Base-by-base conservation (phyloP, 2,113 vertebrate genomes). In the Phalacrocorax aristotelis region DNA sequence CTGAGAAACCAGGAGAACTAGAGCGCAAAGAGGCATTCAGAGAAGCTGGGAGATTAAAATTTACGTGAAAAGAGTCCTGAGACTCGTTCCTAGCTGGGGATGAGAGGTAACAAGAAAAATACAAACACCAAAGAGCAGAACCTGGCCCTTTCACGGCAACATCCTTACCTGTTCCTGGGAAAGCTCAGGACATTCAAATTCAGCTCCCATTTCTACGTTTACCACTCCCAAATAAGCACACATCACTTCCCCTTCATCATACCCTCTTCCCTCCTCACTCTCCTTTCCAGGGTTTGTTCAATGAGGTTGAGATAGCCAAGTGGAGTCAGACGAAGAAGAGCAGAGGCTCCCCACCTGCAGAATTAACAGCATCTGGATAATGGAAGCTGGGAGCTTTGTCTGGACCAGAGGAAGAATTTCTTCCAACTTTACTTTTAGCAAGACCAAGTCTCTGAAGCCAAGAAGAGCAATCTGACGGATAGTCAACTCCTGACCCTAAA, bases 321-420 rank as follows among this genome's bases (percentile, higher is more conserved):
- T 13, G 13, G 48, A 72, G 36, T 60, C 69, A 66, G 97, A 83
- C 0, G 0, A 88, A 55, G 38, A 65, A 90, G 36, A 71, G 11
- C 32, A 85, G 70, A 83, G 57, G 46, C 10, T 71, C 21, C 97
- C 48, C 78, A 98, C 99, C 99, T 99, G 99, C 79, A 99, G 98
- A 91, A 99, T 96, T 64, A 99, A 98, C 90, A 99, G 97, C 99
- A 99, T 99, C 98, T 99, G 99, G 61, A 99, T 98, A 58, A 99
- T 98, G 71, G 99, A 98, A 2, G 99, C 97, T 26, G 99, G 99
- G 9, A 98, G 65, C 30, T 96, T 97, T 64, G 97, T 95, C 70
- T 87, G 98, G 6, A 97, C 83, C 66, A 97, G 87, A n/a, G 98
- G 97, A 94, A 99, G 97, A 90, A 98, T 91, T 22, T 99, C 98